Conservation (phyloP, 2,113 vertebrate genomes). For the Menidia beryllina region DNA sequence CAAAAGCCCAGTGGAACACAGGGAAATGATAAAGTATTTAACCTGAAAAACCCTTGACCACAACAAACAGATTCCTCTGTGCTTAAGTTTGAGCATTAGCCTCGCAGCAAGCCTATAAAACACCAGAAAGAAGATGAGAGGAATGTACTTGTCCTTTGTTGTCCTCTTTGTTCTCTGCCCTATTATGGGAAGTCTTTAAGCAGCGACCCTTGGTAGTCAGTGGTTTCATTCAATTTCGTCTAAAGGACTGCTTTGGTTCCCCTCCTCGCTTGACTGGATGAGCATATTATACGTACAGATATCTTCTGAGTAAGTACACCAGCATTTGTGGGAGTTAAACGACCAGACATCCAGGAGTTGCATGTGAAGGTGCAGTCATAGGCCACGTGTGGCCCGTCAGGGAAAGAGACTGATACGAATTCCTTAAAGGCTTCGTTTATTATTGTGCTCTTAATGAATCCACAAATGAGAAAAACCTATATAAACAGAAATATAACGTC, state of each 20-base stretch:
- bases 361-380: slow-evolving; percentile 10
- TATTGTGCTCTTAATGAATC: no score
- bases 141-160: slow-evolving; percentile 63
- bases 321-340: slow-evolving; percentile 12
- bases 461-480: background rate
- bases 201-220: slow-evolving; percentile 30
- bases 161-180: slow-evolving; percentile 65
- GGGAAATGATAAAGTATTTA: slow-evolving; percentile 34
- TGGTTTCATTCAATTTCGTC: slow-evolving; percentile 31
- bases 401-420: background rate
- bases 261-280: slow-evolving; percentile 18
- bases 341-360: slow-evolving; percentile 18
- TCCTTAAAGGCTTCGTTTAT: background rate
- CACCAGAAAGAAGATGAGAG: slow-evolving; percentile 48
- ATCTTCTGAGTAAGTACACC: slow-evolving; percentile 37
- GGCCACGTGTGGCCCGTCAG: slow-evolving; percentile 7
- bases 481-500: slow-evolving; percentile 2
- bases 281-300: slow-evolving; percentile 37
- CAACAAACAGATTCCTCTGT: slow-evolving; percentile 74
- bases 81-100: slow-evolving; percentile 52
- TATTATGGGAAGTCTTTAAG: slow-evolving; percentile 58
- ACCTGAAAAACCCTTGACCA: slow-evolving; percentile 63
- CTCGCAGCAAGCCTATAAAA: slow-evolving; percentile 73
- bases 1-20: slow-evolving; percentile 24
- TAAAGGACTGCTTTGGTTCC: slow-evolving; percentile 27